A percentile compares a stretch with the other conserved stretches of the same genome.
Conservation (phyloP, 1,140 invertebrate genomes). For the Pseudomyrmex gracilis region DNA sequence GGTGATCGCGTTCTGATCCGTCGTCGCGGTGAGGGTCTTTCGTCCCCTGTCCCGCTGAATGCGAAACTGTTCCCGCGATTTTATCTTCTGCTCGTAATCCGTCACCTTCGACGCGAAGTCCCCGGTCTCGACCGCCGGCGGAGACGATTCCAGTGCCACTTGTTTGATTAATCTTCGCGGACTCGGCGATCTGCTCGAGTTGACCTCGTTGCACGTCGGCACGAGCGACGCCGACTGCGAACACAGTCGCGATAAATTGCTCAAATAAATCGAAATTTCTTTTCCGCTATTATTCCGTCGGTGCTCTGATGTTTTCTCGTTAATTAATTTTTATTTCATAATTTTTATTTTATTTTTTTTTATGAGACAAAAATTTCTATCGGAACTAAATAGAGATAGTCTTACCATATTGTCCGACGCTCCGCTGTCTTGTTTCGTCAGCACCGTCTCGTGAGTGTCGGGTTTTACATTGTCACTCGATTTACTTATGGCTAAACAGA, state of each 20-base stretch:
- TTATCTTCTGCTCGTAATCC: slow-evolving; percentile 77
- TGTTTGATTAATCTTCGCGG: slow-evolving; percentile 82
- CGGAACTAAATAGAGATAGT: not conserved
- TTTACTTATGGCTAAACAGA: slow-evolving; percentile 63
- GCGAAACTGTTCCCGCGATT: slow-evolving; percentile 76
- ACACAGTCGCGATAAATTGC: slow-evolving; percentile 27
- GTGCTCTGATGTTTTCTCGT: not conserved
- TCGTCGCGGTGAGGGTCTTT: slow-evolving; percentile 60
- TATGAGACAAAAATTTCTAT: not conserved
- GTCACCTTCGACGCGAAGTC: slow-evolving; percentile 76
- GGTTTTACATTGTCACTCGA: slow-evolving; percentile 47
- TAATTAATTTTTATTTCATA: slow-evolving; percentile 37
- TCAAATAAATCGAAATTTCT: not conserved
- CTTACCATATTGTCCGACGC: slow-evolving; percentile 77
- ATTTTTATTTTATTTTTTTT: too few species aligned
- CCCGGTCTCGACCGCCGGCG: slow-evolving; percentile 76
- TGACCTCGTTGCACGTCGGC: slow-evolving; percentile 75
- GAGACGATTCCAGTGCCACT: slow-evolving; percentile 82
- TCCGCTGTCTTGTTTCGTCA: slow-evolving; percentile 77
- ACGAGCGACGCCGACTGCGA: slow-evolving; percentile 71
- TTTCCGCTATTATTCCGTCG: not conserved
- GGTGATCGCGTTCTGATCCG: slow-evolving; percentile 71
- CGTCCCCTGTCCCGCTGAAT: slow-evolving; percentile 77
- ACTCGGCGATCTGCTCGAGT: slow-evolving; percentile 80
- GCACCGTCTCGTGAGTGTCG: slow-evolving; percentile 5